phyloP scores from a whole-genome alignment of 2,888 invertebrate genomes.

The Trachelus tabidus region DNA sequence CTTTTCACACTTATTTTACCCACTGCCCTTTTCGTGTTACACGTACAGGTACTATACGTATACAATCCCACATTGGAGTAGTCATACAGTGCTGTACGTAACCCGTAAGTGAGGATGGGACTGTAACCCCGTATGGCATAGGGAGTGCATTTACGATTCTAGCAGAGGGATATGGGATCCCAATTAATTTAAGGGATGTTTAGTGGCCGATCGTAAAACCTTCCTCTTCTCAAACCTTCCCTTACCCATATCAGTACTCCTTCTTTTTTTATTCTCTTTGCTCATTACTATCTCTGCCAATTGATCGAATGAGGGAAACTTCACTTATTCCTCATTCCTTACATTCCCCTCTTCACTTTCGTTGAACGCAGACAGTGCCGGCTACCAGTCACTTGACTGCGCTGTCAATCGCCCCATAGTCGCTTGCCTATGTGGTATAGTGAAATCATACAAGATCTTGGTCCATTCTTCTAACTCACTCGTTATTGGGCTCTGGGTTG shows the following conservation, averaged over 20 bases:
- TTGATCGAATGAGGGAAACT: not conserved
- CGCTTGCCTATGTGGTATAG: not conserved
- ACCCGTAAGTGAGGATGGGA: not conserved
- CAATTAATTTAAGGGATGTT: slow-evolving; percentile 55
- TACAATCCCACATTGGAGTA: not conserved
- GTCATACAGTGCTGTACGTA: slow-evolving; percentile 7
- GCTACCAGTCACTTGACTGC: not conserved
- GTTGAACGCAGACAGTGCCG: not conserved
- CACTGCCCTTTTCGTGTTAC: not conserved
- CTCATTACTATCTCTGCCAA: not conserved
- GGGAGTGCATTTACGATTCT: slow-evolving; percentile 1
- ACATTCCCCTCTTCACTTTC: not conserved
- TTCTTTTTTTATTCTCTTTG: not conserved
- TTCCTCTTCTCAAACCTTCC: not conserved
- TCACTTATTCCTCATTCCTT: not conserved
- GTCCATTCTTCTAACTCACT: not conserved
- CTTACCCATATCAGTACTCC: not conserved
- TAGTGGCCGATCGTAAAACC: slow-evolving; percentile 46
- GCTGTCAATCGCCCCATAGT: not conserved
- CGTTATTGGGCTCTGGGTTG: too few relatives aligned
- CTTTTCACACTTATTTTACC: not conserved
- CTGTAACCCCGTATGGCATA: not conserved
- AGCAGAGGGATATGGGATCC: slow-evolving; percentile 16
- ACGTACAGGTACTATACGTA: not conserved
- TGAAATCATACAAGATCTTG: not conserved